Conservation (phyloP, 2,797 vertebrate species). For the Silurus lanzhouensis region DNA sequence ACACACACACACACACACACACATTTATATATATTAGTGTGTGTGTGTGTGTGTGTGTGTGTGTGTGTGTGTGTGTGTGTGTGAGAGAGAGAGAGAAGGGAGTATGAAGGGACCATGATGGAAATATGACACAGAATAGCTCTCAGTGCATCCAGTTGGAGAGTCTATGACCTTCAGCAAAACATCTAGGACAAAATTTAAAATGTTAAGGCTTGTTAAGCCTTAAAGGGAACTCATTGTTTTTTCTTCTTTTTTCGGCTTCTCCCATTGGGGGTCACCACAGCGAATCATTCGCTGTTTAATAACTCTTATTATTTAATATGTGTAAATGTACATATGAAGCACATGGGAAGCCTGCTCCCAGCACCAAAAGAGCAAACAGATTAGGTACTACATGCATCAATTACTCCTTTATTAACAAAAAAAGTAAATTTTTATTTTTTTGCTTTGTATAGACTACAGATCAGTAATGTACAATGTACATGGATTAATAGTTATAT, state of each 20-base stretch:
- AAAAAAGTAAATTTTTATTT: neutral
- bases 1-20: no score
- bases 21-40: no score
- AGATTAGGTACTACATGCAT: neutral
- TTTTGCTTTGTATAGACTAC: neutral
- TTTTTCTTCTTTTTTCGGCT: no score
- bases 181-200: slow-evolving; percentile 20
- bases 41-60: no score
- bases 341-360: neutral
- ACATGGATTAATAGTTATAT: neutral
- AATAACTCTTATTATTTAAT: neutral
- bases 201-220: neutral
- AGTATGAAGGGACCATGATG: slow-evolving; percentile 40
- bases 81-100: neutral
- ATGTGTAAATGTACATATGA: neutral
- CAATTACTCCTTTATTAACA: neutral
- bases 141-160: slow-evolving; percentile 60
- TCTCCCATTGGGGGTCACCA: no score
- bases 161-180: slow-evolving; percentile 53
- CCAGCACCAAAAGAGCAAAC: neutral
- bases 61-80: no score
- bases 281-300: no score
- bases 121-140: slow-evolving; percentile 58
- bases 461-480: neutral
- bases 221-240: neutral